These are phyloP conservation scores for Astreopora myriophthalma DNA, from an alignment of 64 coral and sea anemone species.

Conservation along the genomic window DNA sequence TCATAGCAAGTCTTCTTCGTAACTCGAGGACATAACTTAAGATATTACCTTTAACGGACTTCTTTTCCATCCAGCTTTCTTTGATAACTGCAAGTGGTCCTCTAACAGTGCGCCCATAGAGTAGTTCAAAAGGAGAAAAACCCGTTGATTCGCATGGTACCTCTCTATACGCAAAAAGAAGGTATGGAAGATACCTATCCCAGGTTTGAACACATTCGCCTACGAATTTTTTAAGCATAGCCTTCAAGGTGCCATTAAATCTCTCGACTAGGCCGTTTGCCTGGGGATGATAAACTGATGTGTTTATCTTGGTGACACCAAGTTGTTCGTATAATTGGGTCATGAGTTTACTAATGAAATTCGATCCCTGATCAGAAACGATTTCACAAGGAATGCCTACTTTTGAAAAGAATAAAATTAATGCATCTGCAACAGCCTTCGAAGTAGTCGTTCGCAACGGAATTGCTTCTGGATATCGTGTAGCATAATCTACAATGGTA, in stretches of 20 bases:
- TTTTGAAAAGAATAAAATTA: slow-evolving; percentile 21
- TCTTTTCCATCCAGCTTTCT: slow-evolving; percentile 38
- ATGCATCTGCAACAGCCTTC: slow-evolving; percentile 28
- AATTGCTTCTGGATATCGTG: slow-evolving; percentile 67
- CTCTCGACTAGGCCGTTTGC: slow-evolving; percentile 53
- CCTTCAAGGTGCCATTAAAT: slow-evolving; percentile 66
- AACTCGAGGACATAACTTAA: slow-evolving; percentile 38
- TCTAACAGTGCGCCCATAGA: slow-evolving; percentile 52
- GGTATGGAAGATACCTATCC: slow-evolving; percentile 43
- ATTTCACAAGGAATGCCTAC: slow-evolving; percentile 47
- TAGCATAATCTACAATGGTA: slow-evolving; percentile 59
- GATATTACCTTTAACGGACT: neutral
- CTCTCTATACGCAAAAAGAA: slow-evolving; percentile 67
- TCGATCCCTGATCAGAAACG: slow-evolving; percentile 13
- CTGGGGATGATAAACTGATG: slow-evolving; percentile 62
- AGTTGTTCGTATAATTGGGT: neutral
- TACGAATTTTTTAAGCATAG: slow-evolving; percentile 27
- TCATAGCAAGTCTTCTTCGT: neutral
- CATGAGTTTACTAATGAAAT: slow-evolving; percentile 21
- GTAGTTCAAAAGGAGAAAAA: slow-evolving; percentile 54
- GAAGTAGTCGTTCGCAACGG: slow-evolving; percentile 28
- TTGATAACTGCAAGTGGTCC: slow-evolving; percentile 59
- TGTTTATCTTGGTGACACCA: slow-evolving; percentile 19
- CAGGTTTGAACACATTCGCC: neutral
- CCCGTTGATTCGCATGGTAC: slow-evolving; percentile 67